Conservation (phyloP, 2,113 vertebrate genomes). For the Arizona elegans region DNA sequence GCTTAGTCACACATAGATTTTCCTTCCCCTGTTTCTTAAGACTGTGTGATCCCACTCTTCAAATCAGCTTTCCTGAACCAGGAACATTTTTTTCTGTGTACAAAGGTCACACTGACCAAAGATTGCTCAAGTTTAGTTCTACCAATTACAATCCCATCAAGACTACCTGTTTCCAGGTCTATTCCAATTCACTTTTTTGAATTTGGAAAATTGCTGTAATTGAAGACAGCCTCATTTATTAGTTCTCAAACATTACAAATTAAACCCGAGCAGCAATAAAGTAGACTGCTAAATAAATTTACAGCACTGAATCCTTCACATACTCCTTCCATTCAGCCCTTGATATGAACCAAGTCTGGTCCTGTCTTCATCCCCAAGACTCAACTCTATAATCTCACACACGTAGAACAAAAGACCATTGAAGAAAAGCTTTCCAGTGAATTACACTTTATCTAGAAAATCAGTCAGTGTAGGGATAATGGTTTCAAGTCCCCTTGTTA, state of each 20-base stretch:
- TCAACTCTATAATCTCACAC: background rate
- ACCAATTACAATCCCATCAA: background rate
- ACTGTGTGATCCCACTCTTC: background rate
- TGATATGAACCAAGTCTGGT: background rate
- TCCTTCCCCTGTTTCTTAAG: background rate
- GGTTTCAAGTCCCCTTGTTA: background rate
- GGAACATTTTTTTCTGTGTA: background rate
- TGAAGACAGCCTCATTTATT: background rate
- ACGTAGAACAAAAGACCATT: background rate
- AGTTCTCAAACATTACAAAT: background rate
- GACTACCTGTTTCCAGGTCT: no score
- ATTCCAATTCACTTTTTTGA: background rate
- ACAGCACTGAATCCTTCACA: background rate
- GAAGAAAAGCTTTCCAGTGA: background rate
- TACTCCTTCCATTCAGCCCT: background rate
- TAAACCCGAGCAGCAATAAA: background rate
- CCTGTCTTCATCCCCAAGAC: background rate
- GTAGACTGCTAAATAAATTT: background rate
- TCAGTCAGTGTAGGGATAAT: background rate
- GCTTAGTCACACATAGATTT: background rate
- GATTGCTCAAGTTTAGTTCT: background rate
- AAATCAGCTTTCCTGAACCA: background rate
- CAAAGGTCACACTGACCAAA: background rate
- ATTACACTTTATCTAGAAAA: background rate
- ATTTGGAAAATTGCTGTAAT: background rate